Percentiles rank a stretch among this genome's conserved stretches.
These are phyloP conservation scores for Ciona savignyi DNA, from an alignment of 23 tunicate genomes.

Conservation along the genomic window DNA sequence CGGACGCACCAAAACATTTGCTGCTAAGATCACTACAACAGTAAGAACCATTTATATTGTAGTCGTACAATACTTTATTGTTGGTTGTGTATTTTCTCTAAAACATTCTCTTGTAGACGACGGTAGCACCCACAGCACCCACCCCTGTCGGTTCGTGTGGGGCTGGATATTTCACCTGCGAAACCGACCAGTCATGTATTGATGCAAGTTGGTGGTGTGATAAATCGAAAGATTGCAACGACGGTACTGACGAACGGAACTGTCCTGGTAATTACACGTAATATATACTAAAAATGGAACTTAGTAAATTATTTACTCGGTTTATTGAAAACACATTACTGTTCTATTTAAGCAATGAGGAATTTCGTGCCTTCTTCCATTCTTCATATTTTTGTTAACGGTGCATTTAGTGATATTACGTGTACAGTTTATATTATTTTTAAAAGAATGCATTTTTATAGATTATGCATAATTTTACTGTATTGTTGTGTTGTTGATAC, in stretches of 20 bases:
- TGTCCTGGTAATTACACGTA: conserved; percentile 48
- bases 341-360: too few species aligned
- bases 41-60: not conserved
- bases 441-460: too few species aligned
- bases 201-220: conserved; percentile 30
- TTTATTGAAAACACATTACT: too few species aligned
- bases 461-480: too few species aligned
- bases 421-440: too few species aligned
- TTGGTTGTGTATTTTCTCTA: conserved; percentile 4
- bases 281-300: too few species aligned
- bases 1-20: conserved; percentile 28
- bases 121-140: conserved; percentile 14
- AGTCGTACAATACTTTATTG: not conserved
- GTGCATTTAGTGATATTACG: too few species aligned
- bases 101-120: too few species aligned
- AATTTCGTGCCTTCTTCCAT: too few species aligned
- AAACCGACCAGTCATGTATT: conserved; percentile 21
- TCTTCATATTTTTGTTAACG: too few species aligned
- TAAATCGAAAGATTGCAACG: conserved; percentile 27
- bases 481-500: too few species aligned
- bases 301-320: too few species aligned
- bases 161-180: conserved; percentile 35
- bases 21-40: conserved; percentile 27
- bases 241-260: conserved; percentile 39
- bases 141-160: conserved; percentile 41